Conservation (phyloP, 2,113 vertebrate genomes). For the Nothoprocta pentlandii region DNA sequence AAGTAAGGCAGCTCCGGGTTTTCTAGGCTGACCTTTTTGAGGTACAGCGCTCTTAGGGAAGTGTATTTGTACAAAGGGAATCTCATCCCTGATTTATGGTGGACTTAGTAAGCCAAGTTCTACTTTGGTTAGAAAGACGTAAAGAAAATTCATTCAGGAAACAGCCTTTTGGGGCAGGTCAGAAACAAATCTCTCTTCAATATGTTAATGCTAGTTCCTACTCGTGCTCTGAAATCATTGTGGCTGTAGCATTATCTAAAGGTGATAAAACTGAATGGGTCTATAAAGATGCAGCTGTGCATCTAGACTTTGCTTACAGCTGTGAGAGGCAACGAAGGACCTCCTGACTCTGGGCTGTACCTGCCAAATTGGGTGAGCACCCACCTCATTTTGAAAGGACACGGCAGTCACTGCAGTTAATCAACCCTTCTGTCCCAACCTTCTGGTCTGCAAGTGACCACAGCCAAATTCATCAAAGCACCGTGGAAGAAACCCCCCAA, state of each 20-base stretch:
- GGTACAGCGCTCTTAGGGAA: neutral
- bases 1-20: neutral
- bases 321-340: neutral
- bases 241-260: neutral
- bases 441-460: neutral
- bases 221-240: neutral
- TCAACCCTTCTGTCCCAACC: neutral
- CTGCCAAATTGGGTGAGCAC: neutral
- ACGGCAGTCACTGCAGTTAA: accelerated
- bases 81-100: neutral
- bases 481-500: accelerated
- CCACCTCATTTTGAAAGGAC: accelerated
- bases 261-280: neutral
- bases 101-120: neutral
- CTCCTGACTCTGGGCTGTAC: neutral
- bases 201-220: neutral
- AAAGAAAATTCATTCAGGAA: neutral
- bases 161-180: neutral
- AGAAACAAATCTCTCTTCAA: neutral
- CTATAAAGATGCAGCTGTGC: neutral
- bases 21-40: neutral
- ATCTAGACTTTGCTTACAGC: neutral
- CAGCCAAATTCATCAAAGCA: neutral
- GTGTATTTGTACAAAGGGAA: neutral
- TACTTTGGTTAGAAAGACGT: neutral